Base-by-base conservation (phyloP, 2,888 invertebrate genomes). In the Drosophila neonasuta region DNA sequence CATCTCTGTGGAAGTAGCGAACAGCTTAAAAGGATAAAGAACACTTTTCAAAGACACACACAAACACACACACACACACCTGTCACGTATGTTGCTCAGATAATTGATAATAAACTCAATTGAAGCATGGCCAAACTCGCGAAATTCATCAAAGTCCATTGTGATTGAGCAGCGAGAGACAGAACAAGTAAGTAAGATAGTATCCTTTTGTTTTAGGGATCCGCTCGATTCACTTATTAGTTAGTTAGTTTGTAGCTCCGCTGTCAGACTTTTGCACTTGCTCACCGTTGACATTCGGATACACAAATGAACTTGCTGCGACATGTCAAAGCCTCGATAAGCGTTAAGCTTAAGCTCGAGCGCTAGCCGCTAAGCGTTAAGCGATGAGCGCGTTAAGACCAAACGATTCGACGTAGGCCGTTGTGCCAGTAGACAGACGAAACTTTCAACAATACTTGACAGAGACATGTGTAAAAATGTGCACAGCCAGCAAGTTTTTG, bases 81-180 rank as follows among this genome's bases (percentile, higher is more conserved):
- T 94, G 74, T 96, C 95, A 84, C 97, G 93, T 71, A 98, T 94
- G 79, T 93, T 95, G 75, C 97, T 96, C 74, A 95, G 92, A 90
- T 99, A 98, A 90, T 98, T 95, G n/a, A 96, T 96, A 32, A 99
- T 93, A 88, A 96, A 95, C 90, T 98, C 97, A 70, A 98, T 93
- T 67, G 96, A 94, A 30, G 97, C 96, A 88, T 95, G 96, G 34
- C 96, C 97, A 88, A 96, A 96, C 80, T 95, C 94, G 70, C 95
- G 93, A 91, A 97, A 97, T 88, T 96, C 93, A 80, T 94, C 92
- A 29, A 93, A 92, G 90, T 97, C 94, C 96, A 97, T 96, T 49
- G 30, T 79, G 79, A 44, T 34, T 17, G 11, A 68, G 2, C 20
- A 34, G 39, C 39, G 39, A 15, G n/a, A 42, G 2, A 44, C 11